phyloP scores from a whole-genome alignment of 92 coral and sea anemone species.

The Virgularia gustaviana region DNA sequence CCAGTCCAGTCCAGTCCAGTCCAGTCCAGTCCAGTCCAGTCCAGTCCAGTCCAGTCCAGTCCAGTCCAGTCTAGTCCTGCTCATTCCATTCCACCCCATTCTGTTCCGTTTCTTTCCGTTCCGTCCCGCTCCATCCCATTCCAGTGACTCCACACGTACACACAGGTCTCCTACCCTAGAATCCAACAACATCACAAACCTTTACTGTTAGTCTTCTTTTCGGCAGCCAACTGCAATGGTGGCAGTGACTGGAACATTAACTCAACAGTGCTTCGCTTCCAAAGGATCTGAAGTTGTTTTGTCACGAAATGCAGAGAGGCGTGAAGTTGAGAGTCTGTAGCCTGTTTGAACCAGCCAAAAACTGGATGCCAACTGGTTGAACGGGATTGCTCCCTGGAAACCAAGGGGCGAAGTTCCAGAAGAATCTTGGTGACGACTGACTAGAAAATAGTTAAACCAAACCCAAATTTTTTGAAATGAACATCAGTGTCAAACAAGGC shows the following conservation, averaged over 20 bases:
- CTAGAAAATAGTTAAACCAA: slow-evolving; percentile 44
- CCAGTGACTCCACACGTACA: too few species aligned
- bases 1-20: too few species aligned
- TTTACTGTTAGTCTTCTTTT: slow-evolving; percentile 47
- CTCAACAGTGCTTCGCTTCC: slow-evolving; percentile 82
- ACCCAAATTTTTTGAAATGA: neutral
- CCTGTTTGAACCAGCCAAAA: slow-evolving; percentile 92
- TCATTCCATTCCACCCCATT: too few species aligned
- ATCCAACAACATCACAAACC: slow-evolving; percentile 21
- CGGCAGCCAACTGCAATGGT: slow-evolving; percentile 22
- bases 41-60: too few species aligned
- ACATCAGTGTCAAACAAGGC: neutral
- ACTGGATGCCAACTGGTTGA: slow-evolving; percentile 96
- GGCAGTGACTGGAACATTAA: slow-evolving; percentile 69
- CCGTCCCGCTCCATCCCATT: too few species aligned
- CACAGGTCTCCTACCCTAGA: neutral
- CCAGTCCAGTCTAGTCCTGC: too few species aligned
- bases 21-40: too few species aligned
- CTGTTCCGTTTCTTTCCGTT: too few species aligned
- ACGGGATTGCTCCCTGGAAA: slow-evolving; percentile 83
- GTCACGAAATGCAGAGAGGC: slow-evolving; percentile 70
- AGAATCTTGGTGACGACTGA: slow-evolving; percentile 69
- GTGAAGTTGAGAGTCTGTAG: slow-evolving; percentile 42
- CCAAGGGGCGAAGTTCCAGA: slow-evolving; percentile 76
- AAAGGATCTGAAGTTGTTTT: slow-evolving; percentile 77